Evolutionary conservation across 2,797 vertebrate genomes (phyloP).

Genomic region (Avahi laniger): DNA sequence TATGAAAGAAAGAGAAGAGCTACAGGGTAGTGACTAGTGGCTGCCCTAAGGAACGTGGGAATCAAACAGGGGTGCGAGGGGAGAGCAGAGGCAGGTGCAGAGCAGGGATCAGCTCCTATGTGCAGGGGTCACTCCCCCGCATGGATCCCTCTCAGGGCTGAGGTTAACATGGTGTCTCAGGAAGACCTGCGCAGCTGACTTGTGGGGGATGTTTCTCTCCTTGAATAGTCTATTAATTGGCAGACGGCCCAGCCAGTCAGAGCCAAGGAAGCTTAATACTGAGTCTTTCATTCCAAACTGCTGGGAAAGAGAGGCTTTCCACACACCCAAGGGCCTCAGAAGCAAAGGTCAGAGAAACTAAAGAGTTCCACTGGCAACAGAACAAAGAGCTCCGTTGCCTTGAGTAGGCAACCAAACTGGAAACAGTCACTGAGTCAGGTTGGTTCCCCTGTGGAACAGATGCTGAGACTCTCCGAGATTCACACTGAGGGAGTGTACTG

Average conservation of each 20-base stretch:
- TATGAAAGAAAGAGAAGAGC: slow-evolving; percentile 47
- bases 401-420: not conserved
- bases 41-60: not conserved
- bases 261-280: not conserved
- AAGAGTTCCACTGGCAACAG: not conserved
- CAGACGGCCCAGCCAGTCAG: not conserved
- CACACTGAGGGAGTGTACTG: not conserved
- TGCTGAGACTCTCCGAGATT: not conserved
- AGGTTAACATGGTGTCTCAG: not conserved
- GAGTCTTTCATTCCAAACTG: not conserved
- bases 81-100: too few relatives aligned
- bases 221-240: not conserved
- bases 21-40: not conserved
- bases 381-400: not conserved
- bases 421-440: not conserved
- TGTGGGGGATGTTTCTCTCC: not conserved
- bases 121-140: not conserved
- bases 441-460: not conserved
- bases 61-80: not conserved
- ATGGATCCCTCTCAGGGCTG: not conserved
- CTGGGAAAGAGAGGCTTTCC: not conserved
- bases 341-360: not conserved
- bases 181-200: not conserved
- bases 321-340: not conserved
- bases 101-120: not conserved